Evolutionary conservation across 2,113 vertebrate species (phyloP).

Genomic region (Megaceryle torquata): DNA sequence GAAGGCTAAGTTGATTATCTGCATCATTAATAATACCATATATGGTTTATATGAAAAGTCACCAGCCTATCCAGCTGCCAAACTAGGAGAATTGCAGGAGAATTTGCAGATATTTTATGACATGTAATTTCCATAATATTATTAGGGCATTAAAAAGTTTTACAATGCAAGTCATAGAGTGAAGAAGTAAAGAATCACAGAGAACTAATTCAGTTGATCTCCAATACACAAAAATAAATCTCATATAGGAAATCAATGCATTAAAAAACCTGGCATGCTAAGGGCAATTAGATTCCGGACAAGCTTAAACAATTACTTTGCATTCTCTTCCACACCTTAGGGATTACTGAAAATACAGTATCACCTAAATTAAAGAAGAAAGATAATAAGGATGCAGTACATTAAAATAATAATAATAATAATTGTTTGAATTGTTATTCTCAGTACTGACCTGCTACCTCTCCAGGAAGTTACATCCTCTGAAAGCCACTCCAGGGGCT

Average conservation of each 20-base stretch:
- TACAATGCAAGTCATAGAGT: neutral
- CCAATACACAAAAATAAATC: neutral
- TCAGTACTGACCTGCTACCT: neutral
- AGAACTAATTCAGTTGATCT: neutral
- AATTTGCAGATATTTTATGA: neutral
- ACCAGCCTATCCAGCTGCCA: neutral
- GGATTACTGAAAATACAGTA: neutral
- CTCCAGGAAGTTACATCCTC: neutral
- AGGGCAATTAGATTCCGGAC: neutral
- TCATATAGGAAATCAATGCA: neutral
- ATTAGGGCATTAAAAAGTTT: neutral
- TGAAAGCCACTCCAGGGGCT: neutral
- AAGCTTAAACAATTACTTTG: neutral
- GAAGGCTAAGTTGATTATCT: neutral
- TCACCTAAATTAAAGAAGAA: neutral
- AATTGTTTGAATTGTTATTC: neutral
- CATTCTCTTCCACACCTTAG: neutral
- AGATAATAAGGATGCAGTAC: neutral
- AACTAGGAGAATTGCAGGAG: neutral
- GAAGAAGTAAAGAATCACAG: neutral
- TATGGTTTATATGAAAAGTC: neutral
- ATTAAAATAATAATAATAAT: neutral
- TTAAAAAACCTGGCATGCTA: neutral
- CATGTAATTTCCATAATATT: neutral
- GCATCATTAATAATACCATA: neutral